A percentile compares a stretch with the other conserved stretches of the same genome.
Conservation (phyloP, 2,797 vertebrate genomes). For the Chaetodon trifasciatus region DNA sequence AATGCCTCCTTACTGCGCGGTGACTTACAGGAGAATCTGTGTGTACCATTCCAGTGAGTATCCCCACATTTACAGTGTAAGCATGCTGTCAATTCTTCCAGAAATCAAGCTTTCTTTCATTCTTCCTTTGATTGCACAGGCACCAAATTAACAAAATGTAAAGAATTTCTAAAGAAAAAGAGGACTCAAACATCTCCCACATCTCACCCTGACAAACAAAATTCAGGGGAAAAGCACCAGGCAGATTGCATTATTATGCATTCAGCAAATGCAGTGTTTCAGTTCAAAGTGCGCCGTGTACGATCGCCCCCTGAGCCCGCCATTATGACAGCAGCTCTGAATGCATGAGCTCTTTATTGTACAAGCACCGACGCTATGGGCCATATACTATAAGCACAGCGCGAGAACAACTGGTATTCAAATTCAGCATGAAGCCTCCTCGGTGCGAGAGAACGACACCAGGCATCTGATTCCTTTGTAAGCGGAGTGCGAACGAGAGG, state of each 20-base stretch:
- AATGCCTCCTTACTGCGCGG: slow-evolving; percentile 9
- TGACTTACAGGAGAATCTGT: not conserved
- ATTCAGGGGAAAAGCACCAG: not conserved
- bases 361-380: not conserved
- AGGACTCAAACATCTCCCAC: not conserved
- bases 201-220: not conserved
- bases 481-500: slow-evolving; percentile 48
- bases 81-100: not conserved
- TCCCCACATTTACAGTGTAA: not conserved
- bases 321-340: not conserved
- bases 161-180: not conserved
- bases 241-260: not conserved
- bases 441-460: slow-evolving; percentile 33
- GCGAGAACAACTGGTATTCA: slow-evolving; percentile 41
- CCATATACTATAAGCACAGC: slow-evolving; percentile 18
- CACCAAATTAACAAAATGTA: slow-evolving; percentile 1
- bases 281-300: slow-evolving; percentile 30
- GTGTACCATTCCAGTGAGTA: not conserved
- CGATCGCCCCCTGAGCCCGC: not conserved
- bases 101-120: not conserved
- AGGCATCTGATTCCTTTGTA: slow-evolving; percentile 56
- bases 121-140: not conserved
- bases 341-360: slow-evolving; percentile 31
- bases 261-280: not conserved
- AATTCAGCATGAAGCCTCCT: slow-evolving; percentile 31